phyloP scores from a whole-genome alignment of 2,797 vertebrate species.

The Tenualosa ilisha region DNA sequence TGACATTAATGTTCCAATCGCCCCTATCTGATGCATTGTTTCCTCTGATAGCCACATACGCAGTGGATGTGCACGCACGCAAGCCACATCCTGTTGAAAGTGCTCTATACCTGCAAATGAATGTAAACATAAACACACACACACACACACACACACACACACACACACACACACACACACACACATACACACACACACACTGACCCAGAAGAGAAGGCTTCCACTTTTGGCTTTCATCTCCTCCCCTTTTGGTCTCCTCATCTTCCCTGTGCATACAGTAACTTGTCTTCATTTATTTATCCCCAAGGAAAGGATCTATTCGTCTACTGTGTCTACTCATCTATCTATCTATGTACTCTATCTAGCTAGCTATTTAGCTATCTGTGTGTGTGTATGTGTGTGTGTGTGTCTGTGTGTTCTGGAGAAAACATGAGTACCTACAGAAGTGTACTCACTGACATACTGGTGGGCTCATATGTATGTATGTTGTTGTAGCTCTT shows the following conservation, averaged over 20 bases:
- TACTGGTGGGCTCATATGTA: not conserved
- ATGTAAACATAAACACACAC: not conserved
- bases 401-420: not conserved
- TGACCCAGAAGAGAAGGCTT: too few species aligned
- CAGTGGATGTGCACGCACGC: not conserved
- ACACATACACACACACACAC: not conserved
- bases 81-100: not conserved
- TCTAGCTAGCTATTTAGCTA: too few species aligned
- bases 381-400: not conserved
- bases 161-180: not conserved
- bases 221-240: too few species aligned
- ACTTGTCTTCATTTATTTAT: too few species aligned
- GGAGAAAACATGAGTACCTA: not conserved
- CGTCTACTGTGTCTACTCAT: too few species aligned
- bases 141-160: not conserved
- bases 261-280: too few species aligned
- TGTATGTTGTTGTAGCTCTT: slow-evolving; percentile 80
- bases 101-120: not conserved
- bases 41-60: not conserved
- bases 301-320: too few species aligned
- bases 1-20: not conserved
- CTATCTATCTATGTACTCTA: too few species aligned
- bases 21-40: not conserved
- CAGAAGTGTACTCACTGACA: not conserved
- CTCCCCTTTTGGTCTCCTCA: too few species aligned